These are phyloP conservation scores for Arbacia lixula DNA, from an alignment of 53 echinoderm and acorn worm species.

Conservation along the genomic window DNA sequence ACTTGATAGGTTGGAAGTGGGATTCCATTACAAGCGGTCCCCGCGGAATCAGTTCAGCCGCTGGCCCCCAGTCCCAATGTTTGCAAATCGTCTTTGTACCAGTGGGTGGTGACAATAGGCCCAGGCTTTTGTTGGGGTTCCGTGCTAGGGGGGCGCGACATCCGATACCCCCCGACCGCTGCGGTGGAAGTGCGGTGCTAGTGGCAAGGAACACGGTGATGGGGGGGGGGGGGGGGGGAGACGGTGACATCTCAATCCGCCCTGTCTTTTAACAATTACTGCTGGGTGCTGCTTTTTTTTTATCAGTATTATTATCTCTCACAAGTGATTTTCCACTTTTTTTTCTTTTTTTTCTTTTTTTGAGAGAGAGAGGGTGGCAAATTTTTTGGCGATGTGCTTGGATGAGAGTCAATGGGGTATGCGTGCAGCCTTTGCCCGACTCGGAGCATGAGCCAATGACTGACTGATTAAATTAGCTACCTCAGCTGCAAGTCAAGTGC, in stretches of 20 bases:
- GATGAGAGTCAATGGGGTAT: conserved; percentile 51
- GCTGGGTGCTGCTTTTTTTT: too few species aligned
- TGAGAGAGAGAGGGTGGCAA: not conserved
- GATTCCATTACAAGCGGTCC: conserved; percentile 59
- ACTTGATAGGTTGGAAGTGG: conserved; percentile 35
- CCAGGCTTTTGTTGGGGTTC: conserved; percentile 40
- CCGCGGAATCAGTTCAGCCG: conserved; percentile 52
- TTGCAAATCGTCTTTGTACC: conserved; percentile 64
- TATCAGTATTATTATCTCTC: too few species aligned
- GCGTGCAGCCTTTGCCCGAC: conserved; percentile 29
- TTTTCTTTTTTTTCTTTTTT: not conserved
- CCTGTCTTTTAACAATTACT: conserved; percentile 26
- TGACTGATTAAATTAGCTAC: conserved; percentile 17
- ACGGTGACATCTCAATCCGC: conserved; percentile 57
- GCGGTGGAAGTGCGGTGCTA: conserved; percentile 35
- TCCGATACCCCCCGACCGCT: conserved; percentile 33
- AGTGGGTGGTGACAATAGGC: conserved; percentile 37
- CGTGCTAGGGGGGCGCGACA: conserved; percentile 50
- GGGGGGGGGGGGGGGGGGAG: too few species aligned
- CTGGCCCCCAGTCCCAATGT: conserved; percentile 47
- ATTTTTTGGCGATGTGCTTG: not conserved
- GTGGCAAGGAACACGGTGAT: conserved; percentile 12
- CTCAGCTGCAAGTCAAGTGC: conserved; percentile 43
- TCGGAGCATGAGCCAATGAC: conserved; percentile 14
- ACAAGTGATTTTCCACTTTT: too few species aligned